A percentile compares a stretch with the other conserved stretches of the same genome.
These are phyloP conservation scores for Axea sp. DNA, from an alignment of 2,888 invertebrate genomes.

Conservation along the genomic window DNA sequence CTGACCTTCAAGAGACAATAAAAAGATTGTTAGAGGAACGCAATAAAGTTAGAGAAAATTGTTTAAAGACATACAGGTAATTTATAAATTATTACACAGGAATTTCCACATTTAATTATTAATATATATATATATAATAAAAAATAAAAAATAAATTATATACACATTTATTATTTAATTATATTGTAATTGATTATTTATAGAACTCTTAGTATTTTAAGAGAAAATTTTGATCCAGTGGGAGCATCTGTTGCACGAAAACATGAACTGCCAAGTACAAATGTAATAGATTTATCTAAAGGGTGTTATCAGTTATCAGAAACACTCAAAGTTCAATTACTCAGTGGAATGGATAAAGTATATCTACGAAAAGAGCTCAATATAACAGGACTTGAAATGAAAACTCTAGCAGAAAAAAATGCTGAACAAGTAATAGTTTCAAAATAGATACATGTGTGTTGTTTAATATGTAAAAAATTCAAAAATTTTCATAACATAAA, in stretches of 20 bases:
- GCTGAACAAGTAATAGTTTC: constrained; percentile 83
- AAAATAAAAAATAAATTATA: too few relatives aligned
- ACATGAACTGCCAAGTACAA: constrained; percentile 80
- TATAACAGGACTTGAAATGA: constrained; percentile 75
- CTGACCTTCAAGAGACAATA: constrained; percentile 85
- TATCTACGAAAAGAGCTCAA: constrained; percentile 71
- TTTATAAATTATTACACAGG: constrained; percentile 1
- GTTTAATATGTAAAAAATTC: too few relatives aligned
- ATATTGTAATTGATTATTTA: too few relatives aligned
- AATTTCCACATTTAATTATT: too few relatives aligned
- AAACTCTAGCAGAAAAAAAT: constrained; percentile 82
- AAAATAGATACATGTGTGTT: too few relatives aligned
- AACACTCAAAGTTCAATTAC: constrained; percentile 80
- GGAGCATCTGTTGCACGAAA: constrained; percentile 79
- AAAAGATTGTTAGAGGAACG: constrained; percentile 86
- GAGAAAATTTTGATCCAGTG: constrained; percentile 81
- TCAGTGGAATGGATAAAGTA: constrained; percentile 75
- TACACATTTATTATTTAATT: too few relatives aligned
- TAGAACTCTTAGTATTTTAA: constrained; percentile 79
- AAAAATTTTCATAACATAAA: too few relatives aligned
- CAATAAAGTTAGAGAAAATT: constrained; percentile 83
- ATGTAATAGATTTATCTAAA: constrained; percentile 84
- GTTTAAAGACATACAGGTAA: constrained; percentile 84
- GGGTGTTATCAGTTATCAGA: constrained; percentile 84
- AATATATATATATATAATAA: too few relatives aligned